Evolutionary conservation across 2,888 invertebrate species (phyloP).

Genomic region (Unio delphinus): DNA sequence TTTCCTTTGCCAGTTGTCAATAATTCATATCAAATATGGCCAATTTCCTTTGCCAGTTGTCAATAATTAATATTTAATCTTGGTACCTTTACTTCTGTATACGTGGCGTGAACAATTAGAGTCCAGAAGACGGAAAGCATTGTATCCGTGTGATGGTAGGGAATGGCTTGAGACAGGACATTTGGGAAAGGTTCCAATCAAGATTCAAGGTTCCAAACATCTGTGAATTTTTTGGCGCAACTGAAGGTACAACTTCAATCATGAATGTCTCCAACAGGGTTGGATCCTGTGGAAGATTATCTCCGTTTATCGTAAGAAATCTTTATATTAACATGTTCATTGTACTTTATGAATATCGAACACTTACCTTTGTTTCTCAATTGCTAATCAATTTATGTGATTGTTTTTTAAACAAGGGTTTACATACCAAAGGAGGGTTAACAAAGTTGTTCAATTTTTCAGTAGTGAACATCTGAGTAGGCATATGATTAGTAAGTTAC

Average conservation of each 20-base stretch:
- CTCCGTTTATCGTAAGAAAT: constrained; percentile 45
- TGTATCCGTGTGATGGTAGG: constrained; percentile 83
- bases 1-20: too few species aligned
- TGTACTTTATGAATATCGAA: neutral
- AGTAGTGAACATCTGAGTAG: neutral
- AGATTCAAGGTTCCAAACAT: constrained; percentile 88
- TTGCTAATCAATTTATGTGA: neutral
- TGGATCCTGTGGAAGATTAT: constrained; percentile 52
- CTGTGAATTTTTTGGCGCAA: constrained; percentile 95
- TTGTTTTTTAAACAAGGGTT: too few species aligned
- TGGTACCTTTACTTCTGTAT: too few species aligned
- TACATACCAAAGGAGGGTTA: too few species aligned
- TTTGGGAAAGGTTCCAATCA: constrained; percentile 89
- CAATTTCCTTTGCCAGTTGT: too few species aligned
- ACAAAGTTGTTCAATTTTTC: neutral
- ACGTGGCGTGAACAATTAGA: constrained; percentile 16
- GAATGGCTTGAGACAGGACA: constrained; percentile 92
- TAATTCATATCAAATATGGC: too few species aligned
- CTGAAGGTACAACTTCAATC: constrained; percentile 96
- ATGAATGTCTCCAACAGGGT: constrained; percentile 89
- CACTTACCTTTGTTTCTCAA: neutral
- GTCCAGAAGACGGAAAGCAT: constrained; percentile 69
- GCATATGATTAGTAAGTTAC: too few species aligned
- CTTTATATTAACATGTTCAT: neutral
- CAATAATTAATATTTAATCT: too few species aligned